These are phyloP conservation scores for Micromys minutus DNA, from an alignment of 2,113 vertebrate species.

Conservation along the genomic window DNA sequence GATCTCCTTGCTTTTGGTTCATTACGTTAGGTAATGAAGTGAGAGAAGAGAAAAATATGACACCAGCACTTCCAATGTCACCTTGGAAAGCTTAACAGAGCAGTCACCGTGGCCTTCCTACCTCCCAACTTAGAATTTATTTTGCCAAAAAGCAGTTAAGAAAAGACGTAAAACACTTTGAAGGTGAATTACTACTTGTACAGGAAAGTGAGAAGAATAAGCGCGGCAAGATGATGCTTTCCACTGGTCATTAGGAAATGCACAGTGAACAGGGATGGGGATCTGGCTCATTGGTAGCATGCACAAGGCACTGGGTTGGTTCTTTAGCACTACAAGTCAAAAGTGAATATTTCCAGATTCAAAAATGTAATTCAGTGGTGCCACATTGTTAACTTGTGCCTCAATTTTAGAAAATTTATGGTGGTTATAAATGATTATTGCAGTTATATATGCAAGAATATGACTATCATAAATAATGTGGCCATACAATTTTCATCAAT, in stretches of 20 bases:
- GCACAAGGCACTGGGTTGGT: no score
- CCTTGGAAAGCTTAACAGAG: background rate
- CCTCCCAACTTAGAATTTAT: background rate
- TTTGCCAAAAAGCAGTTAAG: background rate
- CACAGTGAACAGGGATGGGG: no score
- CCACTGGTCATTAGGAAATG: background rate
- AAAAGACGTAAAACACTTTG: background rate
- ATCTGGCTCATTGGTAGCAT: no score
- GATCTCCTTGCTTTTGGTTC: constrained; percentile 18
- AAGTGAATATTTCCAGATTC: background rate
- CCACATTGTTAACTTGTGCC: background rate
- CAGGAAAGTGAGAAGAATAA: background rate
- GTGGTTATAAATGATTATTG: background rate
- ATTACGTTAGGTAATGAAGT: constrained; percentile 56
- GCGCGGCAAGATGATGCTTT: background rate
- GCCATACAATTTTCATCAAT: background rate
- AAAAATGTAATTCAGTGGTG: background rate
- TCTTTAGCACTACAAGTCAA: background rate
- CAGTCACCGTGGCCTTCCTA: background rate
- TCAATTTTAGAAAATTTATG: background rate
- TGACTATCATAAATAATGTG: background rate
- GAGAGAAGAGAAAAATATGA: constrained; percentile 23
- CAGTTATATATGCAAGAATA: background rate
- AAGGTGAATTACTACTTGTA: background rate
- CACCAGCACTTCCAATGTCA: background rate